These are phyloP conservation scores for Bombus soroeensis DNA, from an alignment of 1,140 invertebrate species.

Conservation along the genomic window DNA sequence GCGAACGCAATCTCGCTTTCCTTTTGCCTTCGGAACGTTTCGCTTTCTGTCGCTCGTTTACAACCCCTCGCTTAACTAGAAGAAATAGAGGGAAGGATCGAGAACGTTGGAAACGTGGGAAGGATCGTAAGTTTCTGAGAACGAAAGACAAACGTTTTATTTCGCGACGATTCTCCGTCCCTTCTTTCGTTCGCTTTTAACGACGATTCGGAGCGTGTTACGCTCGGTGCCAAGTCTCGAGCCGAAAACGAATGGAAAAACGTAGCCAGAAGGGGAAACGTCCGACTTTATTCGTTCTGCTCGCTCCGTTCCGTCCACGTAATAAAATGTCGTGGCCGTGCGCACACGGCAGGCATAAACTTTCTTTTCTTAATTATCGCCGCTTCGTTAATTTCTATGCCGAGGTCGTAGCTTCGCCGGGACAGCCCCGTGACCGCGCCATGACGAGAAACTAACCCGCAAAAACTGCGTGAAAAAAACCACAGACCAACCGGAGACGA, in stretches of 20 bases:
- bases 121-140: slow-evolving; percentile 5
- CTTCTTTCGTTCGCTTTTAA: neutral
- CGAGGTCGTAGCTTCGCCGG: slow-evolving; percentile 47
- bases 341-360: slow-evolving; percentile 55
- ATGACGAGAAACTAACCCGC: neutral
- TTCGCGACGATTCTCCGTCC: neutral
- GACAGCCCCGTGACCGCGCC: neutral
- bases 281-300: slow-evolving; percentile 36
- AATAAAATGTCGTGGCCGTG: slow-evolving; percentile 63
- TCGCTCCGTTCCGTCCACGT: slow-evolving; percentile 13
- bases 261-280: neutral
- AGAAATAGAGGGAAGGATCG: neutral
- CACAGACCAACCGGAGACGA: slow-evolving; percentile 1
- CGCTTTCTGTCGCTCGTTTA: neutral
- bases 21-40: neutral
- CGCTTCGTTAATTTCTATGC: slow-evolving; percentile 71
- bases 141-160: slow-evolving; percentile 33
- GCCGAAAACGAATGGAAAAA: slow-evolving; percentile 35
- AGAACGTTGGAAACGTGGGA: neutral
- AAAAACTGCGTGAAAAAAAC: slow-evolving; percentile 16
- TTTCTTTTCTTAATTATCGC: slow-evolving; percentile 72
- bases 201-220: slow-evolving; percentile 4
- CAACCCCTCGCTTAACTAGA: neutral
- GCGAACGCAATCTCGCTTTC: neutral
- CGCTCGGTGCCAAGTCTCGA: slow-evolving; percentile 12